A percentile compares a stretch with the other conserved stretches of the same genome.
These are phyloP conservation scores for Amphiprion ocellaris DNA, from an alignment of 2,113 vertebrate genomes.

Conservation along the genomic window DNA sequence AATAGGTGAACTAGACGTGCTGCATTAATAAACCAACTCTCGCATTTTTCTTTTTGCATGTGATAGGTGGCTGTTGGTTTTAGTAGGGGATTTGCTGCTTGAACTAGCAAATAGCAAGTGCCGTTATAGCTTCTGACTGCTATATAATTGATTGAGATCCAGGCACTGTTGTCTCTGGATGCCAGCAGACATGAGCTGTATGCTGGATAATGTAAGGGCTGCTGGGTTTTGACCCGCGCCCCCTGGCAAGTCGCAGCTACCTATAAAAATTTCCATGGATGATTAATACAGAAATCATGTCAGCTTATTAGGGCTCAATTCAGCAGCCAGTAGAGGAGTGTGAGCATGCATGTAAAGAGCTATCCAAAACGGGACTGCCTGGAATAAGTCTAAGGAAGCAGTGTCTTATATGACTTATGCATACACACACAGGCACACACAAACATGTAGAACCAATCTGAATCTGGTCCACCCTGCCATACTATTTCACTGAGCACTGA, in stretches of 20 bases:
- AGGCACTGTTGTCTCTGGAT: conserved; percentile 49
- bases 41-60: conserved; percentile 66
- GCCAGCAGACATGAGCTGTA: conserved; percentile 48
- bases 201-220: conserved; percentile 24
- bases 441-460: conserved; percentile 66
- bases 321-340: conserved; percentile 34
- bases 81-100: conserved; percentile 74
- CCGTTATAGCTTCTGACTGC: conserved; percentile 40
- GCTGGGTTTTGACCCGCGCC: conserved; percentile 58
- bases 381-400: conserved; percentile 17
- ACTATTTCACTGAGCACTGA: conserved; percentile 73
- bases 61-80: conserved; percentile 76
- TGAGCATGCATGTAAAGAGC: conserved; percentile 59
- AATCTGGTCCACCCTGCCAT: conserved; percentile 63
- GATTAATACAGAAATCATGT: conserved; percentile 71
- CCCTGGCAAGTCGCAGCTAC: conserved; percentile 45
- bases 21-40: conserved; percentile 74
- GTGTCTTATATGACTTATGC: conserved; percentile 45
- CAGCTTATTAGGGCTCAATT: conserved; percentile 61
- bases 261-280: conserved; percentile 71
- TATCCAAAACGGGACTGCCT: conserved; percentile 23
- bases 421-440: conserved; percentile 50
- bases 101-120: conserved; percentile 65
- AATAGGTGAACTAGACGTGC: conserved; percentile 57
- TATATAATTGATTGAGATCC: conserved; percentile 73